phyloP scores from a whole-genome alignment of 2,113 vertebrate genomes.

The Pteropus alecto region DNA sequence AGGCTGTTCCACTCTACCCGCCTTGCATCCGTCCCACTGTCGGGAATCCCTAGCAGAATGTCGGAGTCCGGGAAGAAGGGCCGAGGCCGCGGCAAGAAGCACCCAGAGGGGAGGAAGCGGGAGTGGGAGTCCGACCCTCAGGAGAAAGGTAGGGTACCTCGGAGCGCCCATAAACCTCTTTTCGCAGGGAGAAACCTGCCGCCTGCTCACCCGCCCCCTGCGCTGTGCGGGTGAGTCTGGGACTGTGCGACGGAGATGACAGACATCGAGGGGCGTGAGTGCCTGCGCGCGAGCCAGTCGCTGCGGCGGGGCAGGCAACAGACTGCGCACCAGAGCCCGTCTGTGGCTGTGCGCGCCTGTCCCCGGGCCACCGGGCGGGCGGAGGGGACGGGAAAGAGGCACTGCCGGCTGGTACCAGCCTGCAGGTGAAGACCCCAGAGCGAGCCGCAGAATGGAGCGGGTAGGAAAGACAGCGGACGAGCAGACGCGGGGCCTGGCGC shows the following conservation, averaged over 20 bases:
- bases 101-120: conserved; percentile 84
- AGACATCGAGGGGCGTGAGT: neutral
- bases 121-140: conserved; percentile 81
- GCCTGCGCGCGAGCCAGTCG: neutral
- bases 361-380: neutral
- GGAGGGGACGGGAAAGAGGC: neutral
- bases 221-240: neutral
- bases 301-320: neutral
- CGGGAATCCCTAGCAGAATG: conserved; percentile 78
- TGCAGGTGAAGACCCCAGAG: neutral
- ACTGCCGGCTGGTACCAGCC: neutral
- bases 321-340: neutral
- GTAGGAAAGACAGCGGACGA: neutral
- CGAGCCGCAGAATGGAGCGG: neutral
- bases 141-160: conserved; percentile 77
- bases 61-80: conserved; percentile 84
- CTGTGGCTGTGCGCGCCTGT: neutral
- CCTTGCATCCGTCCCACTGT: conserved; percentile 11
- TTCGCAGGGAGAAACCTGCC: conserved; percentile 61
- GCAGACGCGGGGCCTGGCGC: neutral
- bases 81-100: conserved; percentile 85
- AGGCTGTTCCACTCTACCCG: neutral
- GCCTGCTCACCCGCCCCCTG: neutral
- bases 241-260: conserved; percentile 22
- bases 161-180: conserved; percentile 10